These are phyloP conservation scores for Clinocottus analis DNA, from an alignment of 2,113 vertebrate species.

Conservation along the genomic window DNA sequence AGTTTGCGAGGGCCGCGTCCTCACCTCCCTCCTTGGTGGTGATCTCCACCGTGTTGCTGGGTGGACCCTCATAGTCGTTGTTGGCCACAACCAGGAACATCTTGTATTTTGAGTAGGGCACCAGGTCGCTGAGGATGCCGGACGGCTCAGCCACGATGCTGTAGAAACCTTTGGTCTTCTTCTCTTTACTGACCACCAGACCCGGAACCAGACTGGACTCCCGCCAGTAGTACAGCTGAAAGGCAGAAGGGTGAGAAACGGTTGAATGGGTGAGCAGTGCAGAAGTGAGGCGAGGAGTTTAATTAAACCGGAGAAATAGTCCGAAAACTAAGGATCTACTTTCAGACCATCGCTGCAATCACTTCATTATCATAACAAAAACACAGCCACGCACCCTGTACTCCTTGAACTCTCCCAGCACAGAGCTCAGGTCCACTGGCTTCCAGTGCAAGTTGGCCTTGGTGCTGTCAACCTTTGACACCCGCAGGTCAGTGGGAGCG, in stretches of 20 bases:
- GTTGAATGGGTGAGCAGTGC: slow-evolving; percentile 40
- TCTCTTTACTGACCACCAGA: slow-evolving; percentile 89
- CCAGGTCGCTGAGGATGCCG: slow-evolving; percentile 88
- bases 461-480: slow-evolving; percentile 89
- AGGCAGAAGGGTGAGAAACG: slow-evolving; percentile 51
- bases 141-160: slow-evolving; percentile 83
- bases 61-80: slow-evolving; percentile 88
- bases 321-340: not conserved
- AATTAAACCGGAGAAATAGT: not conserved
- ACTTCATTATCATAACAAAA: slow-evolving; percentile 4
- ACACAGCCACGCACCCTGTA: slow-evolving; percentile 88
- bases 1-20: not conserved
- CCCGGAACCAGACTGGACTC: slow-evolving; percentile 92
- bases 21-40: slow-evolving; percentile 95
- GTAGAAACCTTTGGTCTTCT: slow-evolving; percentile 89
- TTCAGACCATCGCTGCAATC: not conserved
- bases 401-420: slow-evolving; percentile 94
- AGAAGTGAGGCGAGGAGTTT: not conserved
- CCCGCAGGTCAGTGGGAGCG: slow-evolving; percentile 88
- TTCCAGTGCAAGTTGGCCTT: slow-evolving; percentile 90
- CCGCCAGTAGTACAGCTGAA: slow-evolving; percentile 94
- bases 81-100: slow-evolving; percentile 97
- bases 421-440: slow-evolving; percentile 87
- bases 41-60: slow-evolving; percentile 91
- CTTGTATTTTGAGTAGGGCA: slow-evolving; percentile 94